Evolutionary conservation across 2,113 vertebrate species (phyloP).

Genomic region (Paradoxurus hermaphroditus): DNA sequence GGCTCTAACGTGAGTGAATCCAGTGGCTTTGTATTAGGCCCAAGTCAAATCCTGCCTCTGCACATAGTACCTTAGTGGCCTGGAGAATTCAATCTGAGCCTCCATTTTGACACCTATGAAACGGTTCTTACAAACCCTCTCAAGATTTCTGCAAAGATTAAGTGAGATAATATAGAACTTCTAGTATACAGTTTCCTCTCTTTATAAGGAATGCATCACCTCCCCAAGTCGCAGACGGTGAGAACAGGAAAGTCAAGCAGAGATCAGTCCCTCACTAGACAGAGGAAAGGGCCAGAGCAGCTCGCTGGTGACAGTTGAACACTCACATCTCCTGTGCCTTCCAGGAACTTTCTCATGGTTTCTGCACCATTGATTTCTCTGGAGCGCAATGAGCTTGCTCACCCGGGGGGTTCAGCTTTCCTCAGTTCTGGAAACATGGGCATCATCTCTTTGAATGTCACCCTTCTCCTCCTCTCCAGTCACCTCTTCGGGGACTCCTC

Average conservation of each 20-base stretch:
- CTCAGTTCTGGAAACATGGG: neutral
- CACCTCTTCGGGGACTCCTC: rapidly evolving
- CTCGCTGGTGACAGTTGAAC: neutral
- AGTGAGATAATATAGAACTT: neutral
- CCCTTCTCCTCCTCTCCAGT: neutral
- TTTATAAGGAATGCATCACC: neutral
- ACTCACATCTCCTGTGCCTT: neutral
- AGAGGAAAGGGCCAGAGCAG: neutral
- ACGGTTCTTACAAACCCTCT: neutral
- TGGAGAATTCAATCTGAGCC: neutral
- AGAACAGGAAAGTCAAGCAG: neutral
- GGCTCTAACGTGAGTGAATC: neutral
- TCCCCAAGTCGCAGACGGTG: neutral
- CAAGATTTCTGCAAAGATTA: neutral
- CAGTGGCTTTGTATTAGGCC: neutral
- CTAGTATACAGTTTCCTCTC: neutral
- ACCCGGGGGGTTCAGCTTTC: neutral
- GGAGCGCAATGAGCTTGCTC: neutral
- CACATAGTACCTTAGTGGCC: neutral
- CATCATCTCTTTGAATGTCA: neutral
- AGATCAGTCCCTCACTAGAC: neutral
- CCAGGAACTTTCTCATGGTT: neutral
- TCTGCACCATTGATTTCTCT: rapidly evolving
- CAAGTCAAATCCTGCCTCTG: neutral
- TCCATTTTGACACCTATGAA: neutral